Conservation (phyloP, 2,888 invertebrate species). For the Diarsia dahlii region DNA sequence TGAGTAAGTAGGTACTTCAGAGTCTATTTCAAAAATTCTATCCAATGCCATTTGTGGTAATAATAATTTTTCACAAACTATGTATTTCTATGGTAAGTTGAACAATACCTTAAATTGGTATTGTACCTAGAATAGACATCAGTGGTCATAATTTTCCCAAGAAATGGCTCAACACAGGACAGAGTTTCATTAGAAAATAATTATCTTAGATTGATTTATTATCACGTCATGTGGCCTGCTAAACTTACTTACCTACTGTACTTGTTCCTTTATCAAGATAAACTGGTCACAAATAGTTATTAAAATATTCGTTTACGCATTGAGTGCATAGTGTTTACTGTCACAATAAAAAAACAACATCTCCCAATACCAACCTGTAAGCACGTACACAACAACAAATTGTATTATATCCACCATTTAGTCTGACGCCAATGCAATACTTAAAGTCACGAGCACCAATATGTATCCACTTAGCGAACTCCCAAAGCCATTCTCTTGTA, state of each 20-base stretch:
- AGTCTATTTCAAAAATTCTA: neutral
- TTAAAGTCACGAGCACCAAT: neutral
- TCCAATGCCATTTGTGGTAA: neutral
- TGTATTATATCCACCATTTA: conserved; percentile 25
- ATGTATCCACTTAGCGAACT: too few species aligned
- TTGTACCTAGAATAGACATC: neutral
- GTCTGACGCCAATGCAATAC: conserved; percentile 43
- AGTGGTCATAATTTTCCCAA: neutral
- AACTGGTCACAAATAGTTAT: neutral
- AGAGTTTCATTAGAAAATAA: neutral
- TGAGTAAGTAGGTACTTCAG: neutral
- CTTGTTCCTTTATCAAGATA: neutral
- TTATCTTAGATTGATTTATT: neutral
- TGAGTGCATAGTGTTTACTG: neutral
- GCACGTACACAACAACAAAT: conserved; percentile 18
- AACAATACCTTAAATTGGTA: neutral
- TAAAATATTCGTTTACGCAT: neutral
- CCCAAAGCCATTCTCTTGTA: too few species aligned
- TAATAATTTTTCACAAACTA: neutral
- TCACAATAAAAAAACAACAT: neutral
- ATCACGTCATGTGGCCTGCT: neutral
- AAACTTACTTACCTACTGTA: neutral
- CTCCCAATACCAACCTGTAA: neutral
- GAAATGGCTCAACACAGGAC: neutral
- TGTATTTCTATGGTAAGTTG: neutral